Evolutionary conservation across 2,888 invertebrate species (phyloP).

Genomic region (Chesias legatella): DNA sequence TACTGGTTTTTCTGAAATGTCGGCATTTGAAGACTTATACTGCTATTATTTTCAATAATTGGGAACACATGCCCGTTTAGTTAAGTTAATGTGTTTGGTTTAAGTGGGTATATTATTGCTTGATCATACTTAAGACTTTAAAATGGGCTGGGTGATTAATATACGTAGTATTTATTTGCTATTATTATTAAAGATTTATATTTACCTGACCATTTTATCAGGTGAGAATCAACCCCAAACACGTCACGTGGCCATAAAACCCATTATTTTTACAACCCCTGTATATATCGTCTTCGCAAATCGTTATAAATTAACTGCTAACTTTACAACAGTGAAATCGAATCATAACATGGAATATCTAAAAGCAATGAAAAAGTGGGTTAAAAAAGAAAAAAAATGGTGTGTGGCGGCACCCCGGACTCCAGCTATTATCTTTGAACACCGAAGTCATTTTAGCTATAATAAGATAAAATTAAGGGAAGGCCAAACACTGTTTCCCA

Average conservation of each 20-base stretch:
- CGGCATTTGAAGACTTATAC: constrained; percentile 17
- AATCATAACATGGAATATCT: constrained; percentile 68
- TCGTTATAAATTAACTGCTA: constrained; percentile 27
- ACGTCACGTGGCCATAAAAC: constrained; percentile 3
- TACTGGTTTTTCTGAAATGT: constrained; percentile 25
- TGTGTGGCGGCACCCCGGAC: constrained; percentile 61
- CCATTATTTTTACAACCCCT: constrained; percentile 4
- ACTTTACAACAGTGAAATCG: constrained; percentile 49
- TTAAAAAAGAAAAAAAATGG: constrained; percentile 69
- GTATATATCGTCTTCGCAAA: constrained; percentile 20
- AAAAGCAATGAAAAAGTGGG: constrained; percentile 62
- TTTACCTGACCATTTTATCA: too few species aligned
- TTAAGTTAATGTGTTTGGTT: constrained; percentile 14
- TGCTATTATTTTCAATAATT: constrained; percentile 15
- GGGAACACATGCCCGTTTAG: constrained; percentile 19
- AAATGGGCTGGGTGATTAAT: too few species aligned
- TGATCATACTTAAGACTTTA: too few species aligned
- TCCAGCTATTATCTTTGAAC: constrained; percentile 75
- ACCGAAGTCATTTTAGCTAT: constrained; percentile 80
- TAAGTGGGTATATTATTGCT: constrained; percentile 10
- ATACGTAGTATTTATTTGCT: too few species aligned
- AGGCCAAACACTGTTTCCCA: constrained; percentile 48
- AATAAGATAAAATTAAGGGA: constrained; percentile 80
- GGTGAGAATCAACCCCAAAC: neutral
- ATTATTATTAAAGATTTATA: too few species aligned